Evolutionary conservation across 2,797 vertebrate genomes (phyloP).

Genomic region (Luscinia luscinia): DNA sequence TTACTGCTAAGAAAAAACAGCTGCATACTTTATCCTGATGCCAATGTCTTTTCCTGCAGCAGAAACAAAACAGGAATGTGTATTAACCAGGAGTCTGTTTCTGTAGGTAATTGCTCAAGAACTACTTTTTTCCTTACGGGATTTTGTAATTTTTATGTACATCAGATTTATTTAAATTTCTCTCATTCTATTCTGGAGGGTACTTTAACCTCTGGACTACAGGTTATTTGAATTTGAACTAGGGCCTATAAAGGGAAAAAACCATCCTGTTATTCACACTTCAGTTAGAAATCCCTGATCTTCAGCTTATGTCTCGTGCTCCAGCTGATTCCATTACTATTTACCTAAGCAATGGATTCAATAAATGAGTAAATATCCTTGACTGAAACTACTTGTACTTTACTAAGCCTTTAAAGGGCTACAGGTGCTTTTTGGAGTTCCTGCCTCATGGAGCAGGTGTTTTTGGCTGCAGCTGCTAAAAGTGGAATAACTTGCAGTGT

Average conservation of each 20-base stretch:
- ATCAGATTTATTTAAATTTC: neutral
- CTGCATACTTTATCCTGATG: neutral
- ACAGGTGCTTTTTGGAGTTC: neutral
- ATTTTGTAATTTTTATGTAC: neutral
- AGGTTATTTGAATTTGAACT: neutral
- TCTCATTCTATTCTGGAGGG: neutral
- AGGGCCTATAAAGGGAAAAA: neutral
- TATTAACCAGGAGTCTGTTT: neutral
- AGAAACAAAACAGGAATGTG: neutral
- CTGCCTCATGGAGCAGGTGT: neutral
- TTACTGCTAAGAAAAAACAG: neutral
- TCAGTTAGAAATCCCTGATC: neutral
- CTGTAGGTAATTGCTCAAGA: neutral
- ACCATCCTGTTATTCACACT: neutral
- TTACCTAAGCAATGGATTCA: slow-evolving; percentile 11
- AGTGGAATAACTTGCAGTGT: neutral
- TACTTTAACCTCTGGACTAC: neutral
- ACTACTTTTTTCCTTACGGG: neutral
- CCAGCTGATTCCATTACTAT: neutral
- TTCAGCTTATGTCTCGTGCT: neutral
- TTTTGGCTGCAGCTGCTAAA: neutral
- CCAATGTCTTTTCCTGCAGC: neutral
- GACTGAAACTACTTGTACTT: neutral
- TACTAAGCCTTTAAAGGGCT: slow-evolving; percentile 20
- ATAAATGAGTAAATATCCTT: slow-evolving; percentile 11